Evolutionary conservation across 2,797 vertebrate species (phyloP), one percentile per base, ranked within the genome.

Genomic region (Chromis chromis): DNA sequence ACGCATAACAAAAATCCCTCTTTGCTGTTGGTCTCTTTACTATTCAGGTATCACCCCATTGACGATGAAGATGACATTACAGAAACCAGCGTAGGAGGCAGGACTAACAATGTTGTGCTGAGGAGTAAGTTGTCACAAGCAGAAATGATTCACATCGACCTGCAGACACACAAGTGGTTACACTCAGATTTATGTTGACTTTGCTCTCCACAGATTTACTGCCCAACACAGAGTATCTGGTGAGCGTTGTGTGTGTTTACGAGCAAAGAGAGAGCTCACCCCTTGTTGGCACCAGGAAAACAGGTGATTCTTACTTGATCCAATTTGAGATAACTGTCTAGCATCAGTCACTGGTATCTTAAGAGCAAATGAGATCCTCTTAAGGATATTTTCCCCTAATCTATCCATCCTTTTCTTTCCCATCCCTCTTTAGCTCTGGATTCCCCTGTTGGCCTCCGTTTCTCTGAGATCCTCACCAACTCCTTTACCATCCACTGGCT

Each of bases 401-500:
- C n/a, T 12, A 22, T 22, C 7, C 1, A 6, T 49, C 33, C 7
- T 48, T 25, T 22, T 53, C 21, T 50, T 40, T 21, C 28, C 3
- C n/a, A 58, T 54, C 42, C 10, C 27, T 76, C 6, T n/a, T 2
- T 88, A 99, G 98, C 94, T 67, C 91, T 99, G 0, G 98, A 99
- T 90, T 96, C 97, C 1, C 97, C 98, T 6, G 94, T 92, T 10
- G 95, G 90, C 65, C 94, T 99, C 25, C 95, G 95, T 82, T 98
- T 98, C 92, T 98, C 97, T 5, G 97, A 99, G 68, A 93, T 97
- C 74, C 94, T 93, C 0, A 95, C 97, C 16, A 98, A 95, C 89
- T 97, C 97, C 53, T 97, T 99, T 87, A 98, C 96, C 0, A 94
- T 99, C 64, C 96, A 97, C 86, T 99, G 98, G 98, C 93, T 96